These are phyloP conservation scores for Toxotes lorentzi DNA, from an alignment of 2,797 vertebrate genomes.

Conservation along the genomic window DNA sequence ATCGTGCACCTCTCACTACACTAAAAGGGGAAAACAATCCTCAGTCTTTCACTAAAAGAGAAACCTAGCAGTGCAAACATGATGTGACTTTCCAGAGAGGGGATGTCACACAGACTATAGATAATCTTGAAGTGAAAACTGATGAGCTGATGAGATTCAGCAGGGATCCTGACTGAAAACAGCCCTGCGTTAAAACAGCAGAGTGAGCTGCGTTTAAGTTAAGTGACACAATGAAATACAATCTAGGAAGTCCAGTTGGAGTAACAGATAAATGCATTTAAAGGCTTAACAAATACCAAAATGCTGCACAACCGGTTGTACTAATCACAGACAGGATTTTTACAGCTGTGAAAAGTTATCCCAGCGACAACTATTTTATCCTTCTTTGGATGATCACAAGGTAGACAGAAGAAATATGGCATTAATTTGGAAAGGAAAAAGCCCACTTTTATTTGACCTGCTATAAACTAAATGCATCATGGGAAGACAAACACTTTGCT, in stretches of 20 bases:
- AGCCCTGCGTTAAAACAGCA: not conserved
- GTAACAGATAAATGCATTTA: not conserved
- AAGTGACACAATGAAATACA: conserved; percentile 7
- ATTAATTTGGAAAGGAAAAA: not conserved
- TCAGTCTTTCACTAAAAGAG: not conserved
- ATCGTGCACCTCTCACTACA: not conserved
- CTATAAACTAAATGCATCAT: conserved; percentile 40
- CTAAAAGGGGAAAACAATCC: not conserved
- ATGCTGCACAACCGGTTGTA: not conserved
- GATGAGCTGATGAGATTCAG: not conserved
- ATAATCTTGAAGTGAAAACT: not conserved
- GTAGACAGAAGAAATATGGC: not conserved
- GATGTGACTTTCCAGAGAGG: not conserved
- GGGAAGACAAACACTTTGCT: conserved; percentile 33
- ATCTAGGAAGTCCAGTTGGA: not conserved
- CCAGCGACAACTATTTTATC: not conserved
- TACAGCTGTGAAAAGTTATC: not conserved
- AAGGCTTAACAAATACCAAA: not conserved
- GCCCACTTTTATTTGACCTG: conserved; percentile 1
- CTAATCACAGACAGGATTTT: not conserved
- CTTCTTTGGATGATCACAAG: not conserved
- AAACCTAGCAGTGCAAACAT: not conserved
- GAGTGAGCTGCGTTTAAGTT: not conserved
- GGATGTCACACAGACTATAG: not conserved
- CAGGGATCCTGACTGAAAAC: not conserved